These are phyloP conservation scores for Tachyglossus aculeatus DNA, from an alignment of 2,797 vertebrate species.

Conservation along the genomic window DNA sequence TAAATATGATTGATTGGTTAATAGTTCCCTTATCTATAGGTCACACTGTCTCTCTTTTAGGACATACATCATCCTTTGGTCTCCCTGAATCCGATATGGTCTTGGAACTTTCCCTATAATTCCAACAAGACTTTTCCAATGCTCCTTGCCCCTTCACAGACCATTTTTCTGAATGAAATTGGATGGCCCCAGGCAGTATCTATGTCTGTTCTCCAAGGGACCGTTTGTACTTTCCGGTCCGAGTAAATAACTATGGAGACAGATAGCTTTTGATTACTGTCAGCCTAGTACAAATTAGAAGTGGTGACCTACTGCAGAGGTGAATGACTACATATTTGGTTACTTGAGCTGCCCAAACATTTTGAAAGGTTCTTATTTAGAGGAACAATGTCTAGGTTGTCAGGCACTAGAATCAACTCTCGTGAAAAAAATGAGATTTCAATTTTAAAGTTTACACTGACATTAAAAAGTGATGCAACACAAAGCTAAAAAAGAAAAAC, in stretches of 20 bases:
- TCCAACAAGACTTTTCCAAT: no score
- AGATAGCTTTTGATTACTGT: background rate
- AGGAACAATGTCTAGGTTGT: background rate
- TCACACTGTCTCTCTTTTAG: no score
- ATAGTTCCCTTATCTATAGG: no score
- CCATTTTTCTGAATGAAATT: background rate
- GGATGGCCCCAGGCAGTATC: background rate
- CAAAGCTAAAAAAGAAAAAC: no score
- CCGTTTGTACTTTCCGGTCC: background rate
- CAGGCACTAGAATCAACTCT: background rate
- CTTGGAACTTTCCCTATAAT: no score
- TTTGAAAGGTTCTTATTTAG: background rate
- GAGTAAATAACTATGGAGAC: background rate
- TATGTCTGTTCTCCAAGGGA: background rate
- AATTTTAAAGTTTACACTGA: background rate
- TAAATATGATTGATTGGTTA: no score
- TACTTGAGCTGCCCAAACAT: background rate
- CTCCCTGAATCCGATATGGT: no score
- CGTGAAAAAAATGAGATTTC: background rate
- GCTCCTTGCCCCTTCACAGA: no score
- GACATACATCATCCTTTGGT: no score
- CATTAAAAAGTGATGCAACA: background rate
- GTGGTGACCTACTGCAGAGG: background rate
- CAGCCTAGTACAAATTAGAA: background rate
- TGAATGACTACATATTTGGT: background rate